Percentiles rank a stretch among this genome's conserved stretches.
Conservation (phyloP, 2,888 invertebrate genomes). For the Apocheima hispidaria region DNA sequence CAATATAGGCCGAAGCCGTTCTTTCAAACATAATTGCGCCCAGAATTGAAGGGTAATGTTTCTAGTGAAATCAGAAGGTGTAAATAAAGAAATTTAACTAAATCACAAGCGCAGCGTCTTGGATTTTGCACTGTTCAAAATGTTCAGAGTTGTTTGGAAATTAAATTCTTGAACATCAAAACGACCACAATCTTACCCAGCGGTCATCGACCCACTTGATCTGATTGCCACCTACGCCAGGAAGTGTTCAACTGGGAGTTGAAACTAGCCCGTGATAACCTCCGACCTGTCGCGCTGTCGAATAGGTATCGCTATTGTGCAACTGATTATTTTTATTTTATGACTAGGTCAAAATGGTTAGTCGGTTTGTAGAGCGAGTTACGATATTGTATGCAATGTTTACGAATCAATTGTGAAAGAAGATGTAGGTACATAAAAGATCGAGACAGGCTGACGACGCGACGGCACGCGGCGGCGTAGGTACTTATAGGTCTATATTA, state of each 20-base stretch:
- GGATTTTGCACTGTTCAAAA: too few species aligned
- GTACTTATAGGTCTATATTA: too few species aligned
- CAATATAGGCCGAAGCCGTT: too few species aligned
- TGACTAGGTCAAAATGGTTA: constrained; percentile 27
- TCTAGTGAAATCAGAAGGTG: too few species aligned
- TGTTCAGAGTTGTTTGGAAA: neutral
- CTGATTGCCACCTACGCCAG: constrained; percentile 40
- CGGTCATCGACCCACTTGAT: constrained; percentile 37
- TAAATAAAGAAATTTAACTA: too few species aligned
- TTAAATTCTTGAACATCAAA: neutral
- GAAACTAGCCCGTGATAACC: constrained; percentile 19
- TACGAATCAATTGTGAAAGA: constrained; percentile 3
- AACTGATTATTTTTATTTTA: constrained; percentile 34
- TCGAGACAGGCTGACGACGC: too few species aligned
- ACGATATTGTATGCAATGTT: constrained; percentile 11
- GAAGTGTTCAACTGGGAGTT: constrained; percentile 34
- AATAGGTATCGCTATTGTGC: constrained; percentile 31
- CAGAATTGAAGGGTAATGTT: too few species aligned
- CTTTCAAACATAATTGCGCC: too few species aligned
- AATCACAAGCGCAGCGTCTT: too few species aligned
- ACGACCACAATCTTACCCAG: neutral
- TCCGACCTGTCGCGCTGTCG: constrained; percentile 26
- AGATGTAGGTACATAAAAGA: neutral
- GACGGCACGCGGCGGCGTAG: too few species aligned
- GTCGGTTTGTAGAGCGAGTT: constrained; percentile 22